Conservation (phyloP, 2,888 invertebrate species). For the Pimpla rufipes region DNA sequence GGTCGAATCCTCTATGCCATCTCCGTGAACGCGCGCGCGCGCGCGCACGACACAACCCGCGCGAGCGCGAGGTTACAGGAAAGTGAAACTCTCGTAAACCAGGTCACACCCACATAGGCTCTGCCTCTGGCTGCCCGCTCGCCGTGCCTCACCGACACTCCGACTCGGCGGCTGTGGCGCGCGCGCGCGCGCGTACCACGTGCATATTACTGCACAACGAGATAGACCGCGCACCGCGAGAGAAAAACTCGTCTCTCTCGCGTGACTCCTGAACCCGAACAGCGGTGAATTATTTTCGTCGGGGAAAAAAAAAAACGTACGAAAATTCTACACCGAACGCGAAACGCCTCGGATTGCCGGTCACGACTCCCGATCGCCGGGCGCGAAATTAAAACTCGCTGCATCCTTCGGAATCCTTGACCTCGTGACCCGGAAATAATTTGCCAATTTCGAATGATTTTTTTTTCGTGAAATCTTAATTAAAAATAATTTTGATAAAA, state of each 20-base stretch:
- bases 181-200: constrained; percentile 24
- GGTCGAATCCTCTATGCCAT: constrained; percentile 82
- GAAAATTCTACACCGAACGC: not conserved
- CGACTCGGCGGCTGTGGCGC: constrained; percentile 44
- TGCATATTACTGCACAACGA: constrained; percentile 13
- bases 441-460: no score
- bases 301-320: not conserved
- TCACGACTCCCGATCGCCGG: no score
- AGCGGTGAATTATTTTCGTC: not conserved
- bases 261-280: not conserved
- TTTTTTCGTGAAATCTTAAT: no score
- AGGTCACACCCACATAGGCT: constrained; percentile 85
- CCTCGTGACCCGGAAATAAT: no score
- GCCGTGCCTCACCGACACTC: constrained; percentile 46
- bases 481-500: no score
- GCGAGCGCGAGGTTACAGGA: constrained; percentile 81
- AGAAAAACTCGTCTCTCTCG: not conserved
- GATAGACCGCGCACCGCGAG: constrained; percentile 4
- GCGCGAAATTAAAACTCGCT: no score
- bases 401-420: no score
- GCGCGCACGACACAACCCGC: constrained; percentile 49
- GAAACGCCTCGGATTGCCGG: no score
- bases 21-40: constrained; percentile 61
- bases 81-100: constrained; percentile 85
- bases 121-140: constrained; percentile 57